Conservation (phyloP, 2,888 invertebrate genomes). For the Dicycla oo region DNA sequence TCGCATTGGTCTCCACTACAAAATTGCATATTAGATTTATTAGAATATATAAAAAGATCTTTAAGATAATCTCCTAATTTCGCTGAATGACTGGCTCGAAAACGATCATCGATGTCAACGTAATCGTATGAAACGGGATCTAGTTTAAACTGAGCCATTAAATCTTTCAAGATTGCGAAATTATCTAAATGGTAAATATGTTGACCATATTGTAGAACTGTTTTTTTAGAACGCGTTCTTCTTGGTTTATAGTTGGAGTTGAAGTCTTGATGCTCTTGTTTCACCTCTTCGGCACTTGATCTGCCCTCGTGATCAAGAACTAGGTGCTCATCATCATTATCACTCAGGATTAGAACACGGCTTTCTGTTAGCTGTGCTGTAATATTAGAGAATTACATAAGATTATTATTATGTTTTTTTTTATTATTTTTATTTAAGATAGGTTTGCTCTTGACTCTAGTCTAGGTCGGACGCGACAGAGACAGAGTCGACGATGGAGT, state of each 20-base stretch:
- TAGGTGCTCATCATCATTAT: neutral
- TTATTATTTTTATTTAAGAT: too few relatives aligned
- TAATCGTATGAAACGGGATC: slow-evolving; percentile 56
- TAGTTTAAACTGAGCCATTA: neutral
- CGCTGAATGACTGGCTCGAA: neutral
- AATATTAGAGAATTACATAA: neutral
- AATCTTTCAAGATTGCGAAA: neutral
- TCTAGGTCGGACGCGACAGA: too few relatives aligned
- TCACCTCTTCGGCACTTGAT: rapidly evolving
- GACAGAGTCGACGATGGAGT: too few relatives aligned
- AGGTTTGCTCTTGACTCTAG: too few relatives aligned
- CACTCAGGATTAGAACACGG: slow-evolving; percentile 9
- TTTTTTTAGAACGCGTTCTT: neutral
- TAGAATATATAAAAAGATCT: slow-evolving; percentile 34
- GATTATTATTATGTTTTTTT: too few relatives aligned
- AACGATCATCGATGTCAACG: slow-evolving; percentile 56
- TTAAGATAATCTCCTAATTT: slow-evolving; percentile 60
- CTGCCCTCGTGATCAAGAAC: neutral
- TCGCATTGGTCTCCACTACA: slow-evolving; percentile 16
- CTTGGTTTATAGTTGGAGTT: neutral
- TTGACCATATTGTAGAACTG: slow-evolving; percentile 18
- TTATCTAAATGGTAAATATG: slow-evolving; percentile 25
- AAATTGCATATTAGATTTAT: neutral
- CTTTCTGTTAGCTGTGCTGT: slow-evolving; percentile 33
- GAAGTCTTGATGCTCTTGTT: rapidly evolving